Base-by-base conservation (phyloP, 1,140 invertebrate genomes). In the Thalassaphorura encarpata region DNA sequence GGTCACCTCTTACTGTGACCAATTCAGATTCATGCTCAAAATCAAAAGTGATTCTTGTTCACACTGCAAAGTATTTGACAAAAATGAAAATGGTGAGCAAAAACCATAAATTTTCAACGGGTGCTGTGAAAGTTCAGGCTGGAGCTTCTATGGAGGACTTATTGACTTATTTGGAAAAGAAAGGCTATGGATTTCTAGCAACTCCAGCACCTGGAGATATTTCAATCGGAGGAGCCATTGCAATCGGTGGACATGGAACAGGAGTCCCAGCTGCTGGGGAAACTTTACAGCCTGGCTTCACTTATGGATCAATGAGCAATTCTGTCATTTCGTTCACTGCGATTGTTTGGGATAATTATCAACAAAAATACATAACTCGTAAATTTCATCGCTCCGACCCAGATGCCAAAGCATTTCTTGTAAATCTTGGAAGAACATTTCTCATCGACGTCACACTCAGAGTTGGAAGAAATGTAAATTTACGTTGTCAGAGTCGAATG, bases 1-100 rank as follows among this genome's bases (percentile, higher is more conserved):
- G 56, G 56, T 51, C 61, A 0, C 61, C 61, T 2, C 21, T 58
- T 3, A 52, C 49, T 2, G 52, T 62, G n/a, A n/a, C n/a, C n/a
- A n/a, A n/a, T n/a, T n/a, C n/a, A n/a, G n/a, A n/a, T n/a, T n/a
- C n/a, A n/a, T n/a, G n/a, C n/a, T n/a, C n/a, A n/a, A n/a, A n/a
- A n/a, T n/a, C 33, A 11, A 36, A 36, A n/a, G 33, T 36, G 11
- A 11, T 36, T n/a, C 33, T 36, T n/a, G 33, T 36, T 11, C n/a
- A 36, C 33, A 36, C 33, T 11, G 11, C n/a, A n/a, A 11, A 11
- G 33, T 36, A 36, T n/a, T 36, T 36, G 33, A 39, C 3, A 13
- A 51, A 51, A 19, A 52, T 52, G 36, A 18, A n/a, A 23, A 40
- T 52, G 3, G 26, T 52, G 2, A 31, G 26, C 6, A 39, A 39